These are phyloP conservation scores for Noctua janthina DNA, from an alignment of 2,888 invertebrate species.

Conservation along the genomic window DNA sequence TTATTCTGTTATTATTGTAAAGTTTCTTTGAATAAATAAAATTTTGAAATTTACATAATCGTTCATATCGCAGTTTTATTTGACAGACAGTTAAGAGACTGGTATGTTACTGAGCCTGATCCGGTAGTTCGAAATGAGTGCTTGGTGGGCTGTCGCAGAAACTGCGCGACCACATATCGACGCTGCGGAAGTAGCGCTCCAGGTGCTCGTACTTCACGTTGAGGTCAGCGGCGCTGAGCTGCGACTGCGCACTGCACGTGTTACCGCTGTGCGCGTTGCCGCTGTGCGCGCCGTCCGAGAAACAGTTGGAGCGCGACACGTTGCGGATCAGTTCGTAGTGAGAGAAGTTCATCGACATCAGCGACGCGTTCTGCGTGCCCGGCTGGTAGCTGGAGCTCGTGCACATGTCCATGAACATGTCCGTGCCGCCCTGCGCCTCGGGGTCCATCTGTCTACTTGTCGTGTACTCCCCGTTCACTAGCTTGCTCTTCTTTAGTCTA, in stretches of 20 bases:
- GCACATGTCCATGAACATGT: slow-evolving; percentile 77
- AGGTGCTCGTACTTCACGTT: slow-evolving; percentile 81
- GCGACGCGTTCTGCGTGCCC: slow-evolving; percentile 76
- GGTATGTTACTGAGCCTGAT: slow-evolving; percentile 64
- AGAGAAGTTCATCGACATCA: slow-evolving; percentile 86
- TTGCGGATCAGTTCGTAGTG: slow-evolving; percentile 86
- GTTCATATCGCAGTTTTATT: slow-evolving; percentile 86
- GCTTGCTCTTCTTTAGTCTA: slow-evolving; percentile 81
- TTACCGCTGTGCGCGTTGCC: slow-evolving; percentile 80
- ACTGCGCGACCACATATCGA: slow-evolving; percentile 81
- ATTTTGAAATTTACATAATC: slow-evolving; percentile 90
- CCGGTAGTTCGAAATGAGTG: slow-evolving; percentile 68
- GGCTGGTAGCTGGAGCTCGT: slow-evolving; percentile 67
- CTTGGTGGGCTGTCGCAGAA: slow-evolving; percentile 68
- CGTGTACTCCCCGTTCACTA: slow-evolving; percentile 75
- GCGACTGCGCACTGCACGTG: slow-evolving; percentile 72
- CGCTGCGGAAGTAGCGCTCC: slow-evolving; percentile 85
- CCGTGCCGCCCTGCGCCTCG: slow-evolving; percentile 63
- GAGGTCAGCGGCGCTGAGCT: slow-evolving; percentile 72
- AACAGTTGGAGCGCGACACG: slow-evolving; percentile 81
- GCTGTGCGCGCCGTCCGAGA: slow-evolving; percentile 83
- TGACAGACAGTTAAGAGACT: slow-evolving; percentile 32
- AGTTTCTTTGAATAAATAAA: slow-evolving; percentile 90
- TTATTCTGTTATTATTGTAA: slow-evolving; percentile 89
- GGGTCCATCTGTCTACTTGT: slow-evolving; percentile 61